These are phyloP conservation scores for Papilio elwesi DNA, from an alignment of 2,888 invertebrate genomes.

Conservation along the genomic window DNA sequence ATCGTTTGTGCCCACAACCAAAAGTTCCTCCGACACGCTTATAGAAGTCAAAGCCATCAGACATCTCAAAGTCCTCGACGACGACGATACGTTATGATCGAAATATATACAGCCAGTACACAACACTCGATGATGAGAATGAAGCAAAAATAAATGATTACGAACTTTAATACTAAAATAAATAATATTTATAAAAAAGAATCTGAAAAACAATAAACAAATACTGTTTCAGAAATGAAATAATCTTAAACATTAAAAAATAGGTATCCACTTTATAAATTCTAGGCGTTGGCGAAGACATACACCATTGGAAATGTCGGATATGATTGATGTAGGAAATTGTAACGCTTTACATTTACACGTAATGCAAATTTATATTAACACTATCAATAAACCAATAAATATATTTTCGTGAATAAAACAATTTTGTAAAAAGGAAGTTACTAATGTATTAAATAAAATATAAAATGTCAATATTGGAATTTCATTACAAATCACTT, in stretches of 20 bases:
- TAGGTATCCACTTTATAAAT: no score
- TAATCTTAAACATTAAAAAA: no score
- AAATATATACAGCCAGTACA: conserved; percentile 16
- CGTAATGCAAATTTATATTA: background rate
- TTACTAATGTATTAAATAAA: conserved; percentile 9
- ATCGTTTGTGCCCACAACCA: conserved; percentile 88
- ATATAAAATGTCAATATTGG: conserved; percentile 18
- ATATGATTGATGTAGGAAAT: background rate
- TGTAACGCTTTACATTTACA: conserved; percentile 5
- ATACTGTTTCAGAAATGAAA: no score
- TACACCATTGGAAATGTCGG: no score
- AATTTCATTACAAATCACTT: conserved; percentile 39
- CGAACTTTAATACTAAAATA: no score
- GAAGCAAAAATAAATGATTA: background rate
- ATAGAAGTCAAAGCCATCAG: conserved; percentile 75
- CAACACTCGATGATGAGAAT: background rate
- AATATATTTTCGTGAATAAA: background rate
- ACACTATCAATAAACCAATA: background rate
- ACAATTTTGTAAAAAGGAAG: background rate
- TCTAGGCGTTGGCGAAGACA: no score
- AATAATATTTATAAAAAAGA: no score
- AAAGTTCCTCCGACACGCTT: conserved; percentile 79
- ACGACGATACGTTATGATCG: conserved; percentile 65
- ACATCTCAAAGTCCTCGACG: conserved; percentile 70
- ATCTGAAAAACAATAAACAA: no score